Evolutionary conservation across 2,888 invertebrate species (phyloP).

Genomic region (Mythimna ferrago): DNA sequence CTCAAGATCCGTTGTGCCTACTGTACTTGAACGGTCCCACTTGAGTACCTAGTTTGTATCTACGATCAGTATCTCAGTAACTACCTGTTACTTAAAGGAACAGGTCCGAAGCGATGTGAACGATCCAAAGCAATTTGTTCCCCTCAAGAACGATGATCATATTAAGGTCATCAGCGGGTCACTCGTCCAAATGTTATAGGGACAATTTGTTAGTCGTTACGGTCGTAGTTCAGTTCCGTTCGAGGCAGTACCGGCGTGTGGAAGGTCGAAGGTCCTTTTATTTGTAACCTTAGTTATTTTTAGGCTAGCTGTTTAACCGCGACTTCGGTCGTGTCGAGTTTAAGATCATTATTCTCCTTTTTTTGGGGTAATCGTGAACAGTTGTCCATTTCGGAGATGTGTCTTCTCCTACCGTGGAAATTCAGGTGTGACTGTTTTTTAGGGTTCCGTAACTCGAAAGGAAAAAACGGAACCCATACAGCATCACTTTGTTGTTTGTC

Average conservation of each 20-base stretch:
- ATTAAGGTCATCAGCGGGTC: constrained; percentile 53
- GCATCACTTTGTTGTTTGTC: no score
- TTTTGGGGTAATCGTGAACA: no score
- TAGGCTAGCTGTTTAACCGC: constrained; percentile 1
- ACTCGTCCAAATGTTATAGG: constrained; percentile 51
- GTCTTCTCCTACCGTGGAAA: no score
- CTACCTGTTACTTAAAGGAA: constrained; percentile 4
- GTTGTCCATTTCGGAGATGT: no score
- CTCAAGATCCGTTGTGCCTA: no score
- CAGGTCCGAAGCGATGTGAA: constrained; percentile 4
- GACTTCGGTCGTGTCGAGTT: no score
- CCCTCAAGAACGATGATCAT: constrained; percentile 29
- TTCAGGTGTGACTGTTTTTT: no score
- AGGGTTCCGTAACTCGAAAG: no score
- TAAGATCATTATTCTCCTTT: no score
- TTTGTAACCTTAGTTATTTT: constrained; percentile 33
- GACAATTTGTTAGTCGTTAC: constrained; percentile 51
- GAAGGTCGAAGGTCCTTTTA: constrained; percentile 47
- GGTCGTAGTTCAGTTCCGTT: constrained; percentile 42
- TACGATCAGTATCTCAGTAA: not conserved
- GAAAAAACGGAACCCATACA: no score
- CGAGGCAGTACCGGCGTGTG: constrained; percentile 45
- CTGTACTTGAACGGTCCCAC: no score
- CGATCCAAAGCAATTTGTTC: constrained; percentile 39
- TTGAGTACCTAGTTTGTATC: not conserved